Evolutionary conservation across 2,888 invertebrate species (phyloP), one percentile per base, ranked within the genome.

Genomic region (Abrostola triplasia): DNA sequence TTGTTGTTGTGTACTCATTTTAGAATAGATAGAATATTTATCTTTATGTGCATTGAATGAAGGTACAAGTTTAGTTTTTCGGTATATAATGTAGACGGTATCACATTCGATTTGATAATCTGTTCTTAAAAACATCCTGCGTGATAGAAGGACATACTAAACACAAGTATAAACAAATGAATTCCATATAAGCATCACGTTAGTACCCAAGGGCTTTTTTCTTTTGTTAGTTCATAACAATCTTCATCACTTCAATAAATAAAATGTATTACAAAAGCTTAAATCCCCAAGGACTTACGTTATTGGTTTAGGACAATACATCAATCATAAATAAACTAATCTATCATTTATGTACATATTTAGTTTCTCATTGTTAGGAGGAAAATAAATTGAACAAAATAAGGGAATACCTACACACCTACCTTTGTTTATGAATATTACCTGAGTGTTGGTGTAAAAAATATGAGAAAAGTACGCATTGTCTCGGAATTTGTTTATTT

Each of bases 401-500:
- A 75, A 49, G 48, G 13, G 59, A 57, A 64, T 58, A 62, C 44
- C 51, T 59, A 49, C 44, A 24, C 13, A 47, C 44, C 12, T 36
- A 40, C 59, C 40, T 24, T 58, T 53, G 42, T 50, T 69, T 60
- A 70, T 70, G 58, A 74, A 77, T n/a, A n/a, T n/a, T n/a, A n/a
- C n/a, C n/a, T n/a, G n/a, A n/a, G n/a, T n/a, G n/a, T n/a, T n/a
- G n/a, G n/a, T n/a, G n/a, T n/a, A n/a, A n/a, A n/a, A n/a, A 61
- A 66, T 60, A 65, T 61, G 48, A 58, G 56, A 40, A 47, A 52
- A 48, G 24, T 44, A 54, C 38, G 44, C 55, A 47, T 55, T 37
- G 54, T 44, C 58, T 49, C 37, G 7, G 35, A 47, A 56, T 63
- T 53, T 50, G 68, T 68, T 60, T 67, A 58, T 54, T 49, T 24